Percentiles rank a stretch among this genome's conserved stretches.
Evolutionary conservation across 2,797 vertebrate species (phyloP).

Genomic region (Coracias cyanogaster): DNA sequence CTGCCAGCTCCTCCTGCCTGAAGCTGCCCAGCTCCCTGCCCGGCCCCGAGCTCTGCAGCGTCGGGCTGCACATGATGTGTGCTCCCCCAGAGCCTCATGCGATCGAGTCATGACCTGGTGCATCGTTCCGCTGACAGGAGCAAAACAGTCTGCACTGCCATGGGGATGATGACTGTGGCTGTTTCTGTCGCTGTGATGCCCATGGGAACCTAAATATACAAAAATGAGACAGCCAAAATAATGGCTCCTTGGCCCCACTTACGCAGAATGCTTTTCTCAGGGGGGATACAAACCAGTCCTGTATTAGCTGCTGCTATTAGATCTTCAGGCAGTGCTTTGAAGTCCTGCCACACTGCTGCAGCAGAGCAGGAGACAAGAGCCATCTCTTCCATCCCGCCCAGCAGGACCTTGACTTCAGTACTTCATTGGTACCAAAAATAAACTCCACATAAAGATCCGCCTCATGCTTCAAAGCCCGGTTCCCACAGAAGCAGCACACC

Average conservation of each 20-base stretch:
- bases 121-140: not conserved
- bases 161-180: not conserved
- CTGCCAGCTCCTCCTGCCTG: not conserved
- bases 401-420: not conserved
- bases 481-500: not conserved
- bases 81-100: not conserved
- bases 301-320: not conserved
- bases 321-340: not conserved
- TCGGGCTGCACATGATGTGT: not conserved
- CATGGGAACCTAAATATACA: not conserved
- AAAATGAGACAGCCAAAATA: not conserved
- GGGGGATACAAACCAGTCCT: fast-evolving
- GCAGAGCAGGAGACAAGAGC: not conserved
- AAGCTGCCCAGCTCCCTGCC: not conserved
- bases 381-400: not conserved
- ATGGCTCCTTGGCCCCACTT: not conserved
- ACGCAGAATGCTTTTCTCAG: not conserved
- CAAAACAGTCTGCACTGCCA: not conserved
- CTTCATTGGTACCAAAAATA: not conserved
- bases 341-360: fast-evolving
- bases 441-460: not conserved
- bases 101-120: not conserved
- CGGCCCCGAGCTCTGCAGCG: fast-evolving
- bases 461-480: not conserved
- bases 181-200: not conserved